Evolutionary conservation across 2,888 invertebrate species (phyloP), one percentile per base, ranked within the genome.

Genomic region (Clitarchus hookeri): DNA sequence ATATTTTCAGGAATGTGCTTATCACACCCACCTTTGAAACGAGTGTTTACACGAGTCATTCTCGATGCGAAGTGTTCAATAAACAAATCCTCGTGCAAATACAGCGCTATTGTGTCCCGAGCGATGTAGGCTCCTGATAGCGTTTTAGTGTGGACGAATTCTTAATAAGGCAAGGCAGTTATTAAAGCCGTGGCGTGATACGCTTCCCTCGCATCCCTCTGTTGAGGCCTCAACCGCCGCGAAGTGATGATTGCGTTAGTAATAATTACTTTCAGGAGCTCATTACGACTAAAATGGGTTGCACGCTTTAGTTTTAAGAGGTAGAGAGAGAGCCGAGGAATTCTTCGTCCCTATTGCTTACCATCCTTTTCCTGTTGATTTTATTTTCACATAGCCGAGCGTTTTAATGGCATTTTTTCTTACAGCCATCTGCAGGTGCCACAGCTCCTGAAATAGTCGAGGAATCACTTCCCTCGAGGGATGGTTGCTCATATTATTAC

Each of bases 271-370:
- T 65, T 65, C 65, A 65, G 16, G 65, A 65, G 65, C 65, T 65
- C 65, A 65, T 65, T 65, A 65, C 65, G 65, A 23, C n/a, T 65
- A 65, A 65, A 65, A 65, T 65, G 65, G 65, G 65, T 65, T 65
- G 16, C 65, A 65, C 65, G 65, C 65, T 65, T 65, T 65, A 65
- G 65, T 65, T 65, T 65, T 19, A 65, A 65, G 65, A 65, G 65
- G 65, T 19, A 19, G 65, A 36, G 36, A 36, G 36, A 65, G 65
- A 65, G 65, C 65, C 23, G 65, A n/a, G 16, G 65, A 65, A 65
- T 65, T 65, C 65, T 23, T 65, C 65, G 1, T n/a, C 65, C n/a
- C 65, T 65, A n/a, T n/a, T n/a, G n/a, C 65, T n/a, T 23, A 23
- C 65, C 23, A 65, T 65, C 65, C 19, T 65, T 65, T n/a, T 65